Percentiles rank a stretch among this genome's conserved stretches.
Conservation (phyloP, 2,113 vertebrate genomes). For the Oreotragus oreotragus region DNA sequence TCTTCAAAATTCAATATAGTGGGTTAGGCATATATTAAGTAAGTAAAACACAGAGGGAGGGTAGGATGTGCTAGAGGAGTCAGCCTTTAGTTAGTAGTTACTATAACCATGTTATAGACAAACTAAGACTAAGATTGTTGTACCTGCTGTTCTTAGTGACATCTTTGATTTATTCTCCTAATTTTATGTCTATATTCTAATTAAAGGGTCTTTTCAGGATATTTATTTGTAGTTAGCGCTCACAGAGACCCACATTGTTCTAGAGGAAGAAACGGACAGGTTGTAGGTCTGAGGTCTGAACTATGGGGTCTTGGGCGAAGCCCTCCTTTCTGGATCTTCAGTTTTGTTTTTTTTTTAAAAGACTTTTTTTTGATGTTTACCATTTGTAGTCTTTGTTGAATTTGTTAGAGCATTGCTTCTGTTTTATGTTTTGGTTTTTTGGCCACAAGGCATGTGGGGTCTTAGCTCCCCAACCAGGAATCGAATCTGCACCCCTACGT, state of each 20-base stretch:
- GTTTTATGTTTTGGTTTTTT: neutral
- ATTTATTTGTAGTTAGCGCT: neutral
- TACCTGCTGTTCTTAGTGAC: neutral
- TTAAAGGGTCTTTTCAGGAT: neutral
- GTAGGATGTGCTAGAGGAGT: neutral
- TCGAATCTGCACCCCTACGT: neutral
- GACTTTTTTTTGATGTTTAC: neutral
- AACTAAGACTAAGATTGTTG: neutral
- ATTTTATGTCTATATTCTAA: conserved; percentile 13
- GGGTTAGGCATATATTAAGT: neutral
- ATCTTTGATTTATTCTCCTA: neutral
- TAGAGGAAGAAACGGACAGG: neutral
- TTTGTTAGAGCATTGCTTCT: neutral
- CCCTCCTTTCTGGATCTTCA: neutral
- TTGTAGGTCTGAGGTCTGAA: neutral
- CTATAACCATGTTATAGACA: neutral
- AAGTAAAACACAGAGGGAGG: neutral
- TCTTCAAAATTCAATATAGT: neutral
- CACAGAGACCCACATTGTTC: neutral
- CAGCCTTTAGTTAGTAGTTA: neutral
- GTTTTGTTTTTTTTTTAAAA: neutral
- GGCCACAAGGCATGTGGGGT: neutral
- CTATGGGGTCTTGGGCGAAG: neutral
- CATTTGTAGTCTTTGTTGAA: neutral
- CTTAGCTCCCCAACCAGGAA: neutral